Conservation (phyloP, 1,140 invertebrate species). For the Diachasma alloeum region DNA sequence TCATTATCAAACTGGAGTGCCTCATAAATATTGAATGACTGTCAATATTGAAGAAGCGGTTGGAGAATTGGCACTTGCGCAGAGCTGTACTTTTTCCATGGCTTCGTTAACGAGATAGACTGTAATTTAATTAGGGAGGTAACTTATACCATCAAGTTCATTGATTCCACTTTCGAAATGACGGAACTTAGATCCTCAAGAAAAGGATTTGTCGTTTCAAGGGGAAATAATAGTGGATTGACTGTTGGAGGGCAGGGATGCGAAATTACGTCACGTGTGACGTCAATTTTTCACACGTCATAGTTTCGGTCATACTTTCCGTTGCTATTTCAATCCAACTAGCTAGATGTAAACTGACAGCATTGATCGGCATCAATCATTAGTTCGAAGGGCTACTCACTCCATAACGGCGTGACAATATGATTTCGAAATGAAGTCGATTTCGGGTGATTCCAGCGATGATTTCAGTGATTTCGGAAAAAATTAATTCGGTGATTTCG, state of each 20-base stretch:
- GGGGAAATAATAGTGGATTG: not conserved
- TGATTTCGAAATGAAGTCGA: too few relatives aligned
- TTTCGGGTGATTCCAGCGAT: too few relatives aligned
- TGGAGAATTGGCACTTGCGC: slow-evolving; percentile 21
- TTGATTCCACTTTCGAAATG: not conserved
- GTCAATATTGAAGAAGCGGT: slow-evolving; percentile 16
- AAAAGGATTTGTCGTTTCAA: not conserved
- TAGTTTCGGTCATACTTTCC: too few relatives aligned
- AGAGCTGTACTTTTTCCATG: slow-evolving; percentile 21
- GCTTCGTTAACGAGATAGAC: slow-evolving; percentile 61
- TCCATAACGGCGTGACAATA: too few relatives aligned
- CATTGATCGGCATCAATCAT: too few relatives aligned
- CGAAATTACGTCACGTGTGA: too few relatives aligned
- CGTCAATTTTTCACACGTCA: too few relatives aligned
- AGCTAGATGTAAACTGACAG: too few relatives aligned
- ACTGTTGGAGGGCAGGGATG: slow-evolving; percentile 28
- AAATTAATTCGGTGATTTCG: too few relatives aligned
- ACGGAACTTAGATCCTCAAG: not conserved
- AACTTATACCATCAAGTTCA: not conserved
- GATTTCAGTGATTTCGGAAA: too few relatives aligned
- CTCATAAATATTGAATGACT: slow-evolving; percentile 4
- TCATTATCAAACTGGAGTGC: not conserved
- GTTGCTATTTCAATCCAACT: too few relatives aligned
- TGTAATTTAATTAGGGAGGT: slow-evolving; percentile 56
- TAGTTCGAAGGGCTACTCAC: too few relatives aligned